These are phyloP conservation scores for Eulemur albifrons DNA, from an alignment of 2,797 vertebrate genomes.

Conservation along the genomic window DNA sequence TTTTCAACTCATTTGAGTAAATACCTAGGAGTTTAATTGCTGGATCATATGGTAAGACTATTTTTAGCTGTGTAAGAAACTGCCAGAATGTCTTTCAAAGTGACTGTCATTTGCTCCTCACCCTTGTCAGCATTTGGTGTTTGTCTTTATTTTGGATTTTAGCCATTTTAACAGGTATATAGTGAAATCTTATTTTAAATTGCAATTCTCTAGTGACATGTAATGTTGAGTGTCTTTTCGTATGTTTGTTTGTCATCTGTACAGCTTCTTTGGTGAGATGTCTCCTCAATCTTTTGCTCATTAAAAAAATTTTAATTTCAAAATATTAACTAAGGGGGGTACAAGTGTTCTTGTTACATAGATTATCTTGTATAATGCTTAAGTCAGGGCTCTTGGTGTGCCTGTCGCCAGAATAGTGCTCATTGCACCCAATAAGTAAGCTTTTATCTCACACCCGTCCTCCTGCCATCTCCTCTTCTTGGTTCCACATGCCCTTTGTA, in stretches of 20 bases:
- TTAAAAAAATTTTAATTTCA: background rate
- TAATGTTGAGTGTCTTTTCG: background rate
- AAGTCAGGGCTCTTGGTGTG: no score
- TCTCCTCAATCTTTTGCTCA: background rate
- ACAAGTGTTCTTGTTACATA: no score
- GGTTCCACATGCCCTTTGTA: no score
- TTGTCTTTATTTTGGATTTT: background rate
- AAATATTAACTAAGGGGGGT: no score
- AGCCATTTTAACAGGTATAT: background rate
- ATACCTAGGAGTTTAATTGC: background rate
- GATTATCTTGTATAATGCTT: no score
- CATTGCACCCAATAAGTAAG: no score
- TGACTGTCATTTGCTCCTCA: background rate
- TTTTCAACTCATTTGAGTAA: background rate
- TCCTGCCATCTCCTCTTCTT: no score
- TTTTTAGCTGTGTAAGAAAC: background rate
- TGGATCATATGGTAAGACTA: background rate
- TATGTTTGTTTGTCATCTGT: background rate
- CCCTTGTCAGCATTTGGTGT: background rate
- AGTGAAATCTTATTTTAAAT: background rate
- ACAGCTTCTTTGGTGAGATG: background rate
- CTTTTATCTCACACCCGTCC: no score
- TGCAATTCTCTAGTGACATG: background rate
- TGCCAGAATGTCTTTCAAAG: background rate
- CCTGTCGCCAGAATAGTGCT: no score